A percentile compares a stretch with the other conserved stretches of the same genome.
These are phyloP conservation scores for Pelobates fuscus DNA, from an alignment of 2,113 vertebrate species.

Conservation along the genomic window DNA sequence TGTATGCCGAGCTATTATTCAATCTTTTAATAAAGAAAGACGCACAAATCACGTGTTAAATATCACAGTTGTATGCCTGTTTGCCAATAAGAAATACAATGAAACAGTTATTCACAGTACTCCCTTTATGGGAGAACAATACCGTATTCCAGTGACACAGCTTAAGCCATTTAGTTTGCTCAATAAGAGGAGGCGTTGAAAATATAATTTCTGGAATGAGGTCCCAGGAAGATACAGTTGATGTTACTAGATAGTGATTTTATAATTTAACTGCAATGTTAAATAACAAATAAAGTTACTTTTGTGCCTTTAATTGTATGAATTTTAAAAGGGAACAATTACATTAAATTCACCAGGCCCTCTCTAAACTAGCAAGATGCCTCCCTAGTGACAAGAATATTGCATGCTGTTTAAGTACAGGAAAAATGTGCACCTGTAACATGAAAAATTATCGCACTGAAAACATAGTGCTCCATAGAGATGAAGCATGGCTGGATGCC, in stretches of 20 bases:
- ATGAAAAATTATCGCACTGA: slow-evolving; percentile 19
- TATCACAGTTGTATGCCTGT: too few relatives aligned
- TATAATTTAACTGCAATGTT: slow-evolving; percentile 6
- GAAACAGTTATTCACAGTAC: background rate
- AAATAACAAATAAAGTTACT: slow-evolving; percentile 30
- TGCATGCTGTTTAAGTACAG: slow-evolving; percentile 17
- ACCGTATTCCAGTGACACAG: background rate
- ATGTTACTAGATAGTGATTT: background rate
- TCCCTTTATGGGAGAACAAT: background rate
- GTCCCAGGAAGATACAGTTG: background rate
- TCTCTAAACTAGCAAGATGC: slow-evolving; percentile 25
- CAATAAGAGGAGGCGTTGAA: background rate
- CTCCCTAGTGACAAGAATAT: slow-evolving; percentile 27
- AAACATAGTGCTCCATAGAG: slow-evolving; percentile 12
- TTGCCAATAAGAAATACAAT: too few relatives aligned
- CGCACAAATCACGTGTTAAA: too few relatives aligned
- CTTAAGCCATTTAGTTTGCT: background rate
- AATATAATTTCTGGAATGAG: background rate
- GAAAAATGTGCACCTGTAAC: slow-evolving; percentile 32
- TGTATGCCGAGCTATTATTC: too few relatives aligned
- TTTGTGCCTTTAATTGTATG: slow-evolving; percentile 16
- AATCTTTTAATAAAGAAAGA: too few relatives aligned
- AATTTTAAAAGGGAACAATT: slow-evolving; percentile 12
- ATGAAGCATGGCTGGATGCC: slow-evolving; percentile 14
- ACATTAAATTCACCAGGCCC: slow-evolving; percentile 30